Evolutionary conservation across 2,113 vertebrate species (phyloP).

Genomic region (Esox niger): DNA sequence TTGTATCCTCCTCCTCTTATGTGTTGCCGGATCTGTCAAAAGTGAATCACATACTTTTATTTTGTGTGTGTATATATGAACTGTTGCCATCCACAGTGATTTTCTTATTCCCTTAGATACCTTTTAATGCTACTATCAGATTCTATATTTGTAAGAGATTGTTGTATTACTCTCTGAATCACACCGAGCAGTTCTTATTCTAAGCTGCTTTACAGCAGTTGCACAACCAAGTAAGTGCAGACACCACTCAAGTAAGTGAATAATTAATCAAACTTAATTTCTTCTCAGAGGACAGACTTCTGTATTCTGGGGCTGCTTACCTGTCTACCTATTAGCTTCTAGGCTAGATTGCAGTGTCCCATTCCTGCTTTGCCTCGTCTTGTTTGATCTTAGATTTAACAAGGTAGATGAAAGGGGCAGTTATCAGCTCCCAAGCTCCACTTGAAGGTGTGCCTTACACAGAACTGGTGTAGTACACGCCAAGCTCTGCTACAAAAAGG

Average conservation of each 20-base stretch:
- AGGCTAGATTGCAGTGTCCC: slow-evolving; percentile 34
- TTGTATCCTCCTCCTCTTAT: too few relatives aligned
- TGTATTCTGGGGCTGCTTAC: slow-evolving; percentile 24
- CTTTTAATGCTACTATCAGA: too few relatives aligned
- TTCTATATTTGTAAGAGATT: too few relatives aligned
- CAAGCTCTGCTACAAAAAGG: slow-evolving; percentile 35
- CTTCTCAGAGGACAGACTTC: slow-evolving; percentile 28
- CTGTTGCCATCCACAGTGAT: neutral
- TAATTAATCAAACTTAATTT: slow-evolving; percentile 14
- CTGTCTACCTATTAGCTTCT: slow-evolving; percentile 25
- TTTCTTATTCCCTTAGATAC: too few relatives aligned
- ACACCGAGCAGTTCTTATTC: neutral
- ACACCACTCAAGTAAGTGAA: slow-evolving; percentile 12
- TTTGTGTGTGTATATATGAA: too few relatives aligned
- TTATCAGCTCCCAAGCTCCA: slow-evolving; percentile 44
- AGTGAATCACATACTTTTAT: too few relatives aligned
- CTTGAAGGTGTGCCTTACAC: slow-evolving; percentile 36
- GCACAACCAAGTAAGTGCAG: slow-evolving; percentile 8
- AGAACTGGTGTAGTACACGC: slow-evolving; percentile 34
- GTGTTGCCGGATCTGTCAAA: too few relatives aligned
- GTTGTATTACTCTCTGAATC: too few relatives aligned
- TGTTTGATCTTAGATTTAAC: slow-evolving; percentile 53
- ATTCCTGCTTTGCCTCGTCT: slow-evolving; percentile 46
- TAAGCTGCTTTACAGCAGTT: neutral
- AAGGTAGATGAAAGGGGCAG: slow-evolving; percentile 49